phyloP scores from a whole-genome alignment of 1,140 invertebrate species.

The Coptotermes formosanus region DNA sequence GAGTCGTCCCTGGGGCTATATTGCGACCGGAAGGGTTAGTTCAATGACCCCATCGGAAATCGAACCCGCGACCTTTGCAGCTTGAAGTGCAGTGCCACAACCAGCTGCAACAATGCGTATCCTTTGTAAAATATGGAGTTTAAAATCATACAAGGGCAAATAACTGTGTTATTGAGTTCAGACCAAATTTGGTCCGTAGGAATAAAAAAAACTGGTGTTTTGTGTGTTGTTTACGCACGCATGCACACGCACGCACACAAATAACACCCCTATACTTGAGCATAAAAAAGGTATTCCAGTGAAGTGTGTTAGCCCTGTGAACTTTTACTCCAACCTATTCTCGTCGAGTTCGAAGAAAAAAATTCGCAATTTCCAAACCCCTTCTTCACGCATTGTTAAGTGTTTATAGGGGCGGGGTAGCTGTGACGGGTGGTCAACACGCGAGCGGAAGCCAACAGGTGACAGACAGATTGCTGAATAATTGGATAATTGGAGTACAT shows the following conservation, averaged over 20 bases:
- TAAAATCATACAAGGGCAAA: background rate
- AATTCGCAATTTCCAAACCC: background rate
- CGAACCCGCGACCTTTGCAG: too few species aligned
- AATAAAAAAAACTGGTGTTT: background rate
- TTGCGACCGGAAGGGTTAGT: too few species aligned
- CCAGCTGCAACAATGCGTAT: too few species aligned
- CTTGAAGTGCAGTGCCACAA: too few species aligned
- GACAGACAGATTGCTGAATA: background rate
- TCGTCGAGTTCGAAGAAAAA: background rate
- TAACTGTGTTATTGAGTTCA: background rate
- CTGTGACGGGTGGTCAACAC: background rate
- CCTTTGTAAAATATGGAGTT: background rate
- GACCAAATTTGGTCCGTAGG: background rate
- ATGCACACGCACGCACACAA: background rate
- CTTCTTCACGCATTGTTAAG: background rate
- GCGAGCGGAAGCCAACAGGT: background rate
- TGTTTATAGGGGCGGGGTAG: background rate
- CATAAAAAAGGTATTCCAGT: background rate
- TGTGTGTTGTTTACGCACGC: background rate
- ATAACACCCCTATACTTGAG: too few species aligned
- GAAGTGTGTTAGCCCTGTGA: background rate
- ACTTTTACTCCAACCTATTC: background rate
- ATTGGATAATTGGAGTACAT: background rate
- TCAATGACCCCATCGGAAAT: too few species aligned
- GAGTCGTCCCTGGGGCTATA: too few species aligned